Evolutionary conservation across 2,888 invertebrate genomes (phyloP), one percentile per base, ranked within the genome.

Genomic region (Steromphala cineraria): DNA sequence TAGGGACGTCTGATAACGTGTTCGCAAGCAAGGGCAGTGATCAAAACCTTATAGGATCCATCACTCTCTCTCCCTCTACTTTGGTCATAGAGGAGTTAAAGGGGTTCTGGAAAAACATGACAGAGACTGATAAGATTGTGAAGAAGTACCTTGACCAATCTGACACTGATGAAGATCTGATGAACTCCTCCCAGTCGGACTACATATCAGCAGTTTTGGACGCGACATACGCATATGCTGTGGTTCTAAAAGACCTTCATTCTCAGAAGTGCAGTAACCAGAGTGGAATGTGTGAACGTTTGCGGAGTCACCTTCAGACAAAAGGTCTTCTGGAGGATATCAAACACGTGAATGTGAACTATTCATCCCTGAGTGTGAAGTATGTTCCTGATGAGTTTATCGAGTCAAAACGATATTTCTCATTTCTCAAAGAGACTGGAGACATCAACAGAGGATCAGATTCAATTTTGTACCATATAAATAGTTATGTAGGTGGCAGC

Each of bases 211-310:
- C 86, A 13, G 81, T 84, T 0, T 81, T 91, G 0, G 89, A 91
- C 75, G 88, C 90, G 15, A 85, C 90, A 7, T 90, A 88, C 80
- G 88, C 87, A 0, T 78, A 90, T 40, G 88, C 87, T 0, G 84
- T 86, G 13, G 88, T 88, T 7, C 71, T 90, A 8, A 85, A 87
- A 62, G 62, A 84, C 28, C 82, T 83, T n/a, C 77, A 78, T 8
- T 17, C 24, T 10, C 56, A 76, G 10, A 78, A 79, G 15, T 87
- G 87, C 40, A 13, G 24, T 1, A 75, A 53, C 8, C 28, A 10
- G 2, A 1, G 31, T 1, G 80, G 76, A 0, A 28, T 85, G 8
- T 84, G 84, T 46, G 52, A 17, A 0, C 17, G n/a, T n/a, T 24
- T 84, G n/a, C 7, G 28, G 46, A n/a, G 46, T 2, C 1, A 28